Base-by-base conservation (phyloP, 1,140 invertebrate species). In the Cepaea nemoralis region DNA sequence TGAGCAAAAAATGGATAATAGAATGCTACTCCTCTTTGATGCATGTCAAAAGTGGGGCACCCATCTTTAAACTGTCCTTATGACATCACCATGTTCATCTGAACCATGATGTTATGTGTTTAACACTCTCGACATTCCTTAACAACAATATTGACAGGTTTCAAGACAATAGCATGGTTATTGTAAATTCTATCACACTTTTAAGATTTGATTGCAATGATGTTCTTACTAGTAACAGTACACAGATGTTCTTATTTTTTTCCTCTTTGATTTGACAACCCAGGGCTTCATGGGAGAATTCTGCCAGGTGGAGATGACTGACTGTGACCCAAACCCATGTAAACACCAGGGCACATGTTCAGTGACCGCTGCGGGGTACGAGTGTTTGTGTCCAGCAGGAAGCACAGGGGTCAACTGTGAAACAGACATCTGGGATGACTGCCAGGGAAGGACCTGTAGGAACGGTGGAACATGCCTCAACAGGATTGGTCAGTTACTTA, bases 251-350 rank as follows among this genome's bases (percentile, higher is more conserved):
- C n/a, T 22, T 5, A 63, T 63, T 19, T 1, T 6, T 2, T 2
- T 31, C 0, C 27, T 63, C 3, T 40, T 40, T 70, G 6, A 45
- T 10, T 22, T 75, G 69, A 35, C 96, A 88, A 94, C 96, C 33
- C 93, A 95, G 1, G 97, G 96, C 63, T 98, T 94, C 92, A 95
- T 94, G 71, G 97, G 97, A 71, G 94, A 94, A 55, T 94, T 97
- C 86, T 99, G 97, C 92, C 95, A 98, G 89, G 94, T 94, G 42
- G 93, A 94, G 70, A 97, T 91, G 92, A 70, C 94, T 93, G 83
- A 82, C 93, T 99, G 98, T 91, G 96, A 98, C 87, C 96, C 95
- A 35, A 75, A 93, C 59, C 96, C 96, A 0, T 98, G 97, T 90
- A 91, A 94, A 42, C 97, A 98, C 90, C 95, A 95, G 39, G 97